Conservation (phyloP, 2,113 vertebrate genomes). For the Panthera tigris region DNA sequence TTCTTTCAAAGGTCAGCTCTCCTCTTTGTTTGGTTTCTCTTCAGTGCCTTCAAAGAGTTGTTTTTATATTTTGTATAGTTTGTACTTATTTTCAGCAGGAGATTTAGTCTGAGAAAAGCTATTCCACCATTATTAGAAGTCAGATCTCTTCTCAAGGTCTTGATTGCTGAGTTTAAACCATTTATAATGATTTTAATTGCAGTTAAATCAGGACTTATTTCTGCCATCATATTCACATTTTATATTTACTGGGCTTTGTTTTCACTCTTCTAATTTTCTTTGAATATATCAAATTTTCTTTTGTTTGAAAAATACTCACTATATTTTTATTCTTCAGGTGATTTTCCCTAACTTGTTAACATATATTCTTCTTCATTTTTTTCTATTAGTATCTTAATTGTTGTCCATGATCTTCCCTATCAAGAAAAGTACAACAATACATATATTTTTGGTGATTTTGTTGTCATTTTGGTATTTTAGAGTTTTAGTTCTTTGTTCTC, state of each 20-base stretch:
- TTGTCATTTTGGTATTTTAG: not conserved
- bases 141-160: not conserved
- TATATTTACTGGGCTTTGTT: not conserved
- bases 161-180: not conserved
- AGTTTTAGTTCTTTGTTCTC: conserved; percentile 13
- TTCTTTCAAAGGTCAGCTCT: conserved; percentile 3
- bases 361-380: not conserved
- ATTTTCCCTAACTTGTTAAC: not conserved
- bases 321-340: not conserved
- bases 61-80: not conserved
- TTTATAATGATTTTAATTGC: not conserved
- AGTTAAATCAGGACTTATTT: not conserved
- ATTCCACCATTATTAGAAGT: not conserved
- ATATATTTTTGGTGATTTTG: not conserved
- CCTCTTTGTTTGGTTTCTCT: not conserved
- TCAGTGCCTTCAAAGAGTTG: not conserved
- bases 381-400: not conserved
- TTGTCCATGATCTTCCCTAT: not conserved
- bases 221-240: not conserved
- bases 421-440: not conserved
- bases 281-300: not conserved
- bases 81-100: not conserved
- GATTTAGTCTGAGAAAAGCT: not conserved
- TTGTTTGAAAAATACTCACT: not conserved
- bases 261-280: not conserved